Base-by-base conservation (phyloP, 1,140 invertebrate species). In the Neodiprion pinetum region DNA sequence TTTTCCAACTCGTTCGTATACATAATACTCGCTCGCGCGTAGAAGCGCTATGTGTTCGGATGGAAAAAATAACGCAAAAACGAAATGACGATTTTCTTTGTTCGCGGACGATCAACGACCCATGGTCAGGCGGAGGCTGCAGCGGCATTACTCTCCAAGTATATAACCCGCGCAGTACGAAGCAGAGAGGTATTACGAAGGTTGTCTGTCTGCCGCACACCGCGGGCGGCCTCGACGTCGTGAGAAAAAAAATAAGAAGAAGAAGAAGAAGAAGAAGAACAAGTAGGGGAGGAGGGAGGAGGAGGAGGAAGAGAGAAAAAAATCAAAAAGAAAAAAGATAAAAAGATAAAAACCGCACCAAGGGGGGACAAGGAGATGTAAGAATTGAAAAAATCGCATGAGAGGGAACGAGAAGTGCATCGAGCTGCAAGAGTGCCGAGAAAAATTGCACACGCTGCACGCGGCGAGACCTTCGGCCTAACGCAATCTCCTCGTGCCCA, bases 121-220 rank as follows among this genome's bases (percentile, higher is more conserved):
- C 53, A 61, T 61, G 53, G 53, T 17, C 53, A 61, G 53, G n/a
- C 53, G 53, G 53, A 61, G 53, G 53, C 53, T 61, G 53, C 53
- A 61, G 5, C 28, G 28, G 53, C 53, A 61, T 14, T 61, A 12
- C 53, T 61, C 53, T 14, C 53, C 53, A 61, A 61, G 53, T 61
- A 61, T 61, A 61, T 14, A 17, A 7, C n/a, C 53, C 53, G 53
- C 53, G 53, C 11, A 5, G 53, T 61, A 12, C 53, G 53, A 61
- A 17, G 53, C n/a, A 61, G 0, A 3, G 53, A 61, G 53, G 53
- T 61, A 71, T 50, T 77, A 78, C 82, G 84, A 87, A 87, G 85
- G 86, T 85, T 87, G 86, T 86, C 84, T 86, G 84, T 81, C 78
- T 80, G 78, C 77, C 77, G 81, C 79, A 77, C 77, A 78, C 81